phyloP scores from a whole-genome alignment of 2,113 vertebrate genomes.

The Myrmecophaga tridactyla region DNA sequence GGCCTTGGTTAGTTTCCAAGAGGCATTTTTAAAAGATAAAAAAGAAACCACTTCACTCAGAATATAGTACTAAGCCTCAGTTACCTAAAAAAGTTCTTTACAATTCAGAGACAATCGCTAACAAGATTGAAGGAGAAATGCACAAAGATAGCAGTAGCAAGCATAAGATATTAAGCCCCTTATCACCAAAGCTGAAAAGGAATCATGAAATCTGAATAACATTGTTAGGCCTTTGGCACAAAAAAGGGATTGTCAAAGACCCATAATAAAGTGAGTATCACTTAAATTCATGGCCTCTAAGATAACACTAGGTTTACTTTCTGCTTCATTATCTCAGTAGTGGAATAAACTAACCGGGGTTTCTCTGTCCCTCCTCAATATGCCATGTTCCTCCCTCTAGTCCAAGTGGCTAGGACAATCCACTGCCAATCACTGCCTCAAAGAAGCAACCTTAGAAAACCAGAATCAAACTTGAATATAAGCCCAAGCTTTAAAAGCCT shows the following conservation, averaged over 20 bases:
- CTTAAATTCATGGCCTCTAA: background rate
- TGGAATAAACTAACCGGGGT: background rate
- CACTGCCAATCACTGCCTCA: background rate
- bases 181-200: background rate
- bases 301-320: background rate
- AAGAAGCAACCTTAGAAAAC: background rate
- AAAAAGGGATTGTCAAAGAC: background rate
- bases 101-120: background rate
- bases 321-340: background rate
- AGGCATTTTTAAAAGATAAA: background rate
- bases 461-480: background rate
- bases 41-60: background rate
- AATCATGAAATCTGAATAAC: slow-evolving; percentile 5
- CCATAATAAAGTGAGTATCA: background rate
- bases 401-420: background rate
- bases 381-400: background rate
- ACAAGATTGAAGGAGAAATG: background rate
- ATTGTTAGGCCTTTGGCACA: background rate
- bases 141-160: background rate
- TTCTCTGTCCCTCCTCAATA: background rate
- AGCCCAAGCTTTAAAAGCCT: background rate
- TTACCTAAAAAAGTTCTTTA: background rate
- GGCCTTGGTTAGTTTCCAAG: background rate
- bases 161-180: background rate
- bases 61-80: background rate